Percentiles rank a stretch among this genome's conserved stretches.
Conservation (phyloP, 23 tunicate genomes). For the Styela clava region DNA sequence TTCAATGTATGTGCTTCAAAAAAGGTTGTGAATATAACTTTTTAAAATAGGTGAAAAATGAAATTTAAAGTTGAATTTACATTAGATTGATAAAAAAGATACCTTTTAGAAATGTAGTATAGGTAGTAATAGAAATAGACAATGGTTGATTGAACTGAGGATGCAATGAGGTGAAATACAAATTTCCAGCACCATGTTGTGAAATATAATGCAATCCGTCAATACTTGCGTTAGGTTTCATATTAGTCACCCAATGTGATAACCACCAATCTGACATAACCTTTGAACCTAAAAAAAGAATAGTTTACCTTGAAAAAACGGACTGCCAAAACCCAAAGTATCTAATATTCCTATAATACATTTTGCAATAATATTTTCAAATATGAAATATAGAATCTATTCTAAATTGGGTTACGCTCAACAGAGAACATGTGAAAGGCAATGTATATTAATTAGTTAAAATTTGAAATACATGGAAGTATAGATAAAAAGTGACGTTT, state of each 20-base stretch:
- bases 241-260: constrained; percentile 74
- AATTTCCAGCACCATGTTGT: background rate
- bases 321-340: background rate
- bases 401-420: no score
- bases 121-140: constrained; percentile 35
- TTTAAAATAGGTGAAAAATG: no score
- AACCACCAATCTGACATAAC: constrained; percentile 96
- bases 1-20: no score
- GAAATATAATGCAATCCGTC: background rate
- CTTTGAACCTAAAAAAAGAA: constrained; percentile 62
- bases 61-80: no score
- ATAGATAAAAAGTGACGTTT: no score
- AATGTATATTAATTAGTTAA: no score
- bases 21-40: no score
- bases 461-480: no score
- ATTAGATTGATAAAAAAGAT: no score
- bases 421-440: no score
- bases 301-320: background rate
- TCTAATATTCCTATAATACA: background rate
- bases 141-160: constrained; percentile 32
- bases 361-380: background rate
- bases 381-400: no score
- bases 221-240: constrained; percentile 10
- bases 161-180: background rate
- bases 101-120: constrained; percentile 58